These are phyloP conservation scores for Zaprionus ornatus DNA, from an alignment of 1,140 invertebrate species.

Conservation along the genomic window DNA sequence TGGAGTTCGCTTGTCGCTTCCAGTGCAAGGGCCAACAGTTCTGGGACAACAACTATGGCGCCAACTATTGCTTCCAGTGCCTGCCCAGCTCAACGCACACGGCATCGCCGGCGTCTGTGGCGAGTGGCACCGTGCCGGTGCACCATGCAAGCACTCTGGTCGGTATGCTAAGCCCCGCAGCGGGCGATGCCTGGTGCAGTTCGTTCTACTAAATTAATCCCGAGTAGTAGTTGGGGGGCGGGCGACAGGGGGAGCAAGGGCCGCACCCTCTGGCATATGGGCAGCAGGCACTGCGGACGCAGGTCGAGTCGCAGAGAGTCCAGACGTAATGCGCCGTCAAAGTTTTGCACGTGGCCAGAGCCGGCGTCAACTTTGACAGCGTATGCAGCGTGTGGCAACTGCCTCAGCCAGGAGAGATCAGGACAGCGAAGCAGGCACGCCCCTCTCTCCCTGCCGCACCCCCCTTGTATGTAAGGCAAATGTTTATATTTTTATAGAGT, in stretches of 20 bases:
- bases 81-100: slow-evolving; percentile 85
- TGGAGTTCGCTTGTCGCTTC: slow-evolving; percentile 93
- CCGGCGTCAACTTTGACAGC: slow-evolving; percentile 29
- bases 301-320: slow-evolving; percentile 22
- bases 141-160: slow-evolving; percentile 57
- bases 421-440: background rate
- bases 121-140: slow-evolving; percentile 58
- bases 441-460: background rate
- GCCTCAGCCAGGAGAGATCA: slow-evolving; percentile 21
- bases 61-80: slow-evolving; percentile 94
- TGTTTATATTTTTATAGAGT: slow-evolving; percentile 74
- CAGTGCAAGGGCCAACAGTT: slow-evolving; percentile 92
- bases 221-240: background rate
- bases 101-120: slow-evolving; percentile 69
- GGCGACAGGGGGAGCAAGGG: background rate
- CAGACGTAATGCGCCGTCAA: slow-evolving; percentile 26
- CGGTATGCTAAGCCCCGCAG: slow-evolving; percentile 75
- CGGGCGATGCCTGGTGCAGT: slow-evolving; percentile 81
- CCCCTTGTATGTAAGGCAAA: slow-evolving; percentile 35
- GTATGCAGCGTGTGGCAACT: slow-evolving; percentile 34
- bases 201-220: slow-evolving; percentile 69
- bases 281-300: slow-evolving; percentile 47
- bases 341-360: slow-evolving; percentile 9
- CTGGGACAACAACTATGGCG: slow-evolving; percentile 95
- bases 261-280: slow-evolving; percentile 28